Base-by-base conservation (phyloP, 2,888 invertebrate genomes). In the Rhagonycha fulva region DNA sequence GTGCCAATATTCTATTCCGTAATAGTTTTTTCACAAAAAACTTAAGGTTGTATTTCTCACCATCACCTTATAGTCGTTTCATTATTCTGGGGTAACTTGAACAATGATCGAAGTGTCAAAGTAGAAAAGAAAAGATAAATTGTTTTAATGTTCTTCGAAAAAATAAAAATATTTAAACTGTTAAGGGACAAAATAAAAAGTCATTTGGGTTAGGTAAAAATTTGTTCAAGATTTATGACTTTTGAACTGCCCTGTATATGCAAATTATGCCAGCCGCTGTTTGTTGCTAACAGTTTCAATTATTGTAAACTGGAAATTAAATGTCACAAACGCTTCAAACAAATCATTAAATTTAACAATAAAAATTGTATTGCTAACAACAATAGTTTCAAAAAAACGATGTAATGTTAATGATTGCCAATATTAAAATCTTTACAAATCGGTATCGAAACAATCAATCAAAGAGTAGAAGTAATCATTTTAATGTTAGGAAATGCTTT, bases 301-400 rank as follows among this genome's bases (percentile, higher is more conserved):
- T 24, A 24, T 24, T 23, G 19, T 63, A 14, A 32, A 24, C 47
- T 47, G n/a, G 68, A 60, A 67, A 67, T 24, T 68, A 68, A 63
- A 71, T 71, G 71, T 67, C 72, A 72, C 66, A 67, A 67, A 30
- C 67, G 26, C 26, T 72, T 47, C 32, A 71, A 63, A 28, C 32
- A 67, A 23, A 73, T 66, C 63, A 66, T 66, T 23, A 28, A 47
- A 61, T 23, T 28, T 47, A 30, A 68, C 74, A 76, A 79, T 79
- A 72, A 79, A 79, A 79, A 78, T 74, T 71, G 61, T 72, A 77
- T 61, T 75, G 75, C 71, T 75, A 76, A 76, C 75, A 76, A 79
- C 76, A 71, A 76, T 74, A 67, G 62, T 66, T 24, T 24, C 10
- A 62, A 62, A 4, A 19, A 23, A 62, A 72, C 19, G 47, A 60